phyloP scores from a whole-genome alignment of 2,888 invertebrate genomes.

The Leptinotarsa peninsularis region DNA sequence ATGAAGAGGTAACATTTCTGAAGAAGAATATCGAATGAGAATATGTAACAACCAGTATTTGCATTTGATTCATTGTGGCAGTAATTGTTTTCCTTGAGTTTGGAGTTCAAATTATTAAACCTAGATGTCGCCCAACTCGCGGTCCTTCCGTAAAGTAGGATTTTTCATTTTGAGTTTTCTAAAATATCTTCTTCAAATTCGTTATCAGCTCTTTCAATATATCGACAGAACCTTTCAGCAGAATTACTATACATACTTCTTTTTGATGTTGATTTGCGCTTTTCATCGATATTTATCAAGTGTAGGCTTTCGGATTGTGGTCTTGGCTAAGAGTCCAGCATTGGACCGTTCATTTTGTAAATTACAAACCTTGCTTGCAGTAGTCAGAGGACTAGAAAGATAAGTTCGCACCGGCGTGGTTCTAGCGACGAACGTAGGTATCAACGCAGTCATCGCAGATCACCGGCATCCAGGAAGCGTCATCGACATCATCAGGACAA shows the following conservation, averaged over 20 bases:
- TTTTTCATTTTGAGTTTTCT: too few species aligned
- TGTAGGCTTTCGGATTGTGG: not conserved
- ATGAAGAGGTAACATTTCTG: too few species aligned
- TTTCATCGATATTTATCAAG: not conserved
- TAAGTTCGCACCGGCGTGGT: slow-evolving; percentile 77
- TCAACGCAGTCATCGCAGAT: slow-evolving; percentile 86
- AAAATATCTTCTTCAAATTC: too few species aligned
- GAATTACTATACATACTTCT: not conserved
- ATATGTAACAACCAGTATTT: too few species aligned
- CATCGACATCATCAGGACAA: slow-evolving; percentile 61
- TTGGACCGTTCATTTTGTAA: slow-evolving; percentile 5
- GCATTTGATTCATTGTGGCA: too few species aligned
- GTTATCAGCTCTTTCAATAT: not conserved
- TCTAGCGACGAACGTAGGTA: slow-evolving; percentile 85
- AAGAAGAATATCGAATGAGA: too few species aligned
- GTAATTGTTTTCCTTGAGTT: not conserved
- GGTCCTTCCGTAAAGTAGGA: too few species aligned
- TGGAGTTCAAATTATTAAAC: too few species aligned
- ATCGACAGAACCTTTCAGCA: not conserved
- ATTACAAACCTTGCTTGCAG: slow-evolving; percentile 62
- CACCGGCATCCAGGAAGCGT: slow-evolving; percentile 82
- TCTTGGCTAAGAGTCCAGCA: not conserved
- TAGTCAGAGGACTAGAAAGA: slow-evolving; percentile 72
- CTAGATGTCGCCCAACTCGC: too few species aligned
- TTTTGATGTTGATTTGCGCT: not conserved